Evolutionary conservation across 2,113 vertebrate genomes (phyloP).

Genomic region (Ammodramus savannarum): DNA sequence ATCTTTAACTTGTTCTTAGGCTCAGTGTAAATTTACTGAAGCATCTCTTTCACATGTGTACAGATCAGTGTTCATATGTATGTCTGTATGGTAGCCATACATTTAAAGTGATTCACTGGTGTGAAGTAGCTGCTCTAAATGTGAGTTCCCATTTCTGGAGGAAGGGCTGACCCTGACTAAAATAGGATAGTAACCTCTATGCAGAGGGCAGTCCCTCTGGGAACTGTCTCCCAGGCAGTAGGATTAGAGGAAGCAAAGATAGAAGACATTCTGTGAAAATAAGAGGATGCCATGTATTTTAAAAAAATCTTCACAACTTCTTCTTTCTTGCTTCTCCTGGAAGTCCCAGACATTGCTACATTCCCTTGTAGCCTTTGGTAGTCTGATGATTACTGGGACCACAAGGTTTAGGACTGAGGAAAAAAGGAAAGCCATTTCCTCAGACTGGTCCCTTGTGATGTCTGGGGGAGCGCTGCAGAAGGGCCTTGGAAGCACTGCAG

Average conservation of each 20-base stretch:
- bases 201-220: background rate
- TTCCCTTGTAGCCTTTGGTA: background rate
- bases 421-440: background rate
- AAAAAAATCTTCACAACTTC: background rate
- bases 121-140: background rate
- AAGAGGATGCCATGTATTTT: background rate
- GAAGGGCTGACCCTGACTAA: background rate
- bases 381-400: background rate
- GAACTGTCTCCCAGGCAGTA: background rate
- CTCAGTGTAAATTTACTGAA: background rate
- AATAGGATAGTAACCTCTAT: background rate
- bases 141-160: background rate
- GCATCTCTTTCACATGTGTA: fast-evolving
- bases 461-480: background rate
- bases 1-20: background rate
- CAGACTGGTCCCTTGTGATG: fast-evolving
- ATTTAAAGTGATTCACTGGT: background rate
- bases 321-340: background rate
- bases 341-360: background rate
- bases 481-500: background rate
- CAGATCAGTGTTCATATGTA: background rate
- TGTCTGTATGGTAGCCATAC: background rate
- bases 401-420: background rate
- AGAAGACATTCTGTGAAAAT: background rate
- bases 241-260: background rate